phyloP scores from a whole-genome alignment of 1,140 invertebrate species.

The Zaprionus taronus region DNA sequence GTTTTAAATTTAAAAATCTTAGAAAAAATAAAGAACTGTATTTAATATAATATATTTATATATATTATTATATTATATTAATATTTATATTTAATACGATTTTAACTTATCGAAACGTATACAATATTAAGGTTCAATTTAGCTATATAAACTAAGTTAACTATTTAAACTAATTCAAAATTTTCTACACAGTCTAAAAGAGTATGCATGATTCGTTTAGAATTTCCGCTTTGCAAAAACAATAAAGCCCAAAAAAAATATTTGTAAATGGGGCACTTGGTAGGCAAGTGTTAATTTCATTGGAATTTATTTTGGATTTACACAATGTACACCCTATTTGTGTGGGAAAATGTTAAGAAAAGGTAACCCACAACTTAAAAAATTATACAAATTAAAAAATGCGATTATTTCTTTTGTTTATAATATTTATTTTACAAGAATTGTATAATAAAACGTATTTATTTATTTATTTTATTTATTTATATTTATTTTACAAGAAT shows the following conservation, averaged over 20 bases:
- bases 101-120: too few relatives aligned
- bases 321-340: slow-evolving; percentile 5
- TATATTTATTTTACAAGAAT: neutral
- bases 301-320: slow-evolving; percentile 71
- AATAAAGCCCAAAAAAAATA: neutral
- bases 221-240: neutral
- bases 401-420: neutral
- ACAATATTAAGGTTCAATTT: too few relatives aligned
- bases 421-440: too few relatives aligned
- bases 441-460: neutral
- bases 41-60: too few relatives aligned
- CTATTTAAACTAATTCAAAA: too few relatives aligned
- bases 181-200: neutral
- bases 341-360: slow-evolving; percentile 47
- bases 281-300: slow-evolving; percentile 67
- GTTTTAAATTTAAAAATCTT: too few relatives aligned
- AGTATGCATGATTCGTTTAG: neutral
- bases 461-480: neutral
- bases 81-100: too few relatives aligned
- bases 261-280: slow-evolving; percentile 48
- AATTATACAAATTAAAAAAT: neutral
- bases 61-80: too few relatives aligned
- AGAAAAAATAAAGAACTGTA: too few relatives aligned
- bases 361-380: neutral
- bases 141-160: too few relatives aligned